Base-by-base conservation (phyloP, 1,140 invertebrate species). In the Archivesica marissinica region DNA sequence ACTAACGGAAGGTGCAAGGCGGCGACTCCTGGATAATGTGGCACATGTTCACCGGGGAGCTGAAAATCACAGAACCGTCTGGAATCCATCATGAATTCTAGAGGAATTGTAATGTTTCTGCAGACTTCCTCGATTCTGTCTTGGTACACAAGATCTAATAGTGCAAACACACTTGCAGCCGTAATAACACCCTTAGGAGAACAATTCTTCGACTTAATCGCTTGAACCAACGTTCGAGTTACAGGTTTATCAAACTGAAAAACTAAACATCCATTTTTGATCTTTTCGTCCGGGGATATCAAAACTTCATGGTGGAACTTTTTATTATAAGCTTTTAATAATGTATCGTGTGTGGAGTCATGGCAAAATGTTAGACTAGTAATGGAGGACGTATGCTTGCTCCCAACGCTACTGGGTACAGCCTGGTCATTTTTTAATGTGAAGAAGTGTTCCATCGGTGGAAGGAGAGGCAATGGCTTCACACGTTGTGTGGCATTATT, bases 61-160 rank as follows among this genome's bases (percentile, higher is more conserved):
- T 30, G 25, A 44, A 64, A 54, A 9, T 70, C 38, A 41, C 52
- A 41, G 35, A 56, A 66, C 11, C 79, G 66, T 13, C 79, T 15
- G 15, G 74, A 74, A 44, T 82, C 79, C 9, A 41, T 17, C 64
- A 82, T 82, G 44, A 41, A 82, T 41, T 82, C 79, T 20, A 82
- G 35, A 30, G 79, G 79, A 2, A 82, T 30, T 56, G 23, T 17
- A 56, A 6, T 23, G 17, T 41, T 41, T 38, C 41, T 61, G 38
- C n/a, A 20, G 28, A 52, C n/a, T 28, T 50, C 39, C 38, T 25
- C 13, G 0, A 17, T 28, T 11, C 35, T 59, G 2, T 54, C 13
- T 17, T 47, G n/a, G 74, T 74, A 82, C 6, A 82, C 41, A 13
- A 82, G 79, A 52, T 82, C 79, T 56, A 59, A 41, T 20, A 82